These are phyloP conservation scores for Anisognathus igniventris DNA, from an alignment of 2,797 vertebrate genomes.

Conservation along the genomic window DNA sequence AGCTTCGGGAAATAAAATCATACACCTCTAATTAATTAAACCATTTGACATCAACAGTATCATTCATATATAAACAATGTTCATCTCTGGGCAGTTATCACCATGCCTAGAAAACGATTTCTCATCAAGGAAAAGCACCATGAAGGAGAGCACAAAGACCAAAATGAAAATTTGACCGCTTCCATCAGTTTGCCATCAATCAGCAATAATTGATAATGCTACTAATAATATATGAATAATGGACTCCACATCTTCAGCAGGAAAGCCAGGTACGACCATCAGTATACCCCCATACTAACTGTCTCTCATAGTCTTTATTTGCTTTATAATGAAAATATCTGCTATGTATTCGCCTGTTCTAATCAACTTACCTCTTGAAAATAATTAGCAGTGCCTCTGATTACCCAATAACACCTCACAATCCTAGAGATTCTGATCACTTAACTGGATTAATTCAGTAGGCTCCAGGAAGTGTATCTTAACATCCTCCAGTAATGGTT, in stretches of 20 bases:
- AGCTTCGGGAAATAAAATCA: slow-evolving; percentile 24
- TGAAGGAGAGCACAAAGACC: not conserved
- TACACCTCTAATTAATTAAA: slow-evolving; percentile 38
- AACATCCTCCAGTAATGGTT: not conserved
- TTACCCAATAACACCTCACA: not conserved
- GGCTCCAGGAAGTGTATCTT: not conserved
- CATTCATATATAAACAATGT: slow-evolving; percentile 5
- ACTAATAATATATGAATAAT: not conserved
- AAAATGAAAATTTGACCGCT: not conserved
- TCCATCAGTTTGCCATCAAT: not conserved
- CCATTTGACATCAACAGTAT: slow-evolving; percentile 19
- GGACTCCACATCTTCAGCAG: not conserved
- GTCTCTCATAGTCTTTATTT: not conserved
- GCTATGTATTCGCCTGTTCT: not conserved
- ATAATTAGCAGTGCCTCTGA: not conserved
- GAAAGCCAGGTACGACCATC: not conserved
- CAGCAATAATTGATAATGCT: not conserved
- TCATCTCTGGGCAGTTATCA: not conserved
- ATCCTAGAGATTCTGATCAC: not conserved
- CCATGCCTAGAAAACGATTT: not conserved
- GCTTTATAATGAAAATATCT: not conserved
- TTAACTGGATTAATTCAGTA: not conserved
- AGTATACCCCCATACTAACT: not conserved
- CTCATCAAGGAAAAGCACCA: not conserved
- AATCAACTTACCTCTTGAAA: not conserved